These are phyloP conservation scores for Drosophila tanythrix DNA, from an alignment of 2,888 invertebrate species.

Conservation along the genomic window DNA sequence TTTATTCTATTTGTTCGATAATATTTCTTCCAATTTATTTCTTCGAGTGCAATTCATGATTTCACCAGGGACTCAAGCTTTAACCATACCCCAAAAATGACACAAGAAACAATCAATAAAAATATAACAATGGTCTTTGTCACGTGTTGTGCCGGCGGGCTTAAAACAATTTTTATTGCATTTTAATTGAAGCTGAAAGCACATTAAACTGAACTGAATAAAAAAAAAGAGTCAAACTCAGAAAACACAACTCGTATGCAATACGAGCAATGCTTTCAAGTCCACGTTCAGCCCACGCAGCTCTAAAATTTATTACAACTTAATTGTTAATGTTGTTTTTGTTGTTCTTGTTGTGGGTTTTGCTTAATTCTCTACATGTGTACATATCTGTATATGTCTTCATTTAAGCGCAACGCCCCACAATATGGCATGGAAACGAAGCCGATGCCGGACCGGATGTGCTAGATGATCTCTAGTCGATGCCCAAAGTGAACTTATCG, in stretches of 20 bases:
- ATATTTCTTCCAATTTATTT: background rate
- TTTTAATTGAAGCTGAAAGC: constrained; percentile 64
- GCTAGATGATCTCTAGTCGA: constrained; percentile 6
- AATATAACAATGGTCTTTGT: constrained; percentile 66
- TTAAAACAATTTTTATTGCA: constrained; percentile 61
- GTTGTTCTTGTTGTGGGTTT: constrained; percentile 23
- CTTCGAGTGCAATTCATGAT: background rate
- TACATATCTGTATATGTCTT: constrained; percentile 53
- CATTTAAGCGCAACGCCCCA: constrained; percentile 51
- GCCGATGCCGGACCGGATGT: constrained; percentile 13
- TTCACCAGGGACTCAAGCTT: constrained; percentile 6
- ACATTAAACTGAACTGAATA: constrained; percentile 1
- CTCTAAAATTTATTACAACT: constrained; percentile 71
- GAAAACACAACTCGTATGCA: constrained; percentile 12
- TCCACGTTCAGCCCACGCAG: constrained; percentile 62
- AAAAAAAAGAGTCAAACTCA: constrained; percentile 3
- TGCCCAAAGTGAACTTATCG: background rate
- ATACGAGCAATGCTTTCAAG: background rate
- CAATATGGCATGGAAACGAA: constrained; percentile 20
- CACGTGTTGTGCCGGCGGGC: constrained; percentile 55
- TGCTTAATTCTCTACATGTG: constrained; percentile 17
- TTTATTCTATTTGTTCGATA: background rate
- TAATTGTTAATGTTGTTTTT: constrained; percentile 65
- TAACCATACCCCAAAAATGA: constrained; percentile 18
- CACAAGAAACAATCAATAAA: constrained; percentile 34